Conservation (phyloP, 2,113 vertebrate genomes). For the Ciconia boyciana region DNA sequence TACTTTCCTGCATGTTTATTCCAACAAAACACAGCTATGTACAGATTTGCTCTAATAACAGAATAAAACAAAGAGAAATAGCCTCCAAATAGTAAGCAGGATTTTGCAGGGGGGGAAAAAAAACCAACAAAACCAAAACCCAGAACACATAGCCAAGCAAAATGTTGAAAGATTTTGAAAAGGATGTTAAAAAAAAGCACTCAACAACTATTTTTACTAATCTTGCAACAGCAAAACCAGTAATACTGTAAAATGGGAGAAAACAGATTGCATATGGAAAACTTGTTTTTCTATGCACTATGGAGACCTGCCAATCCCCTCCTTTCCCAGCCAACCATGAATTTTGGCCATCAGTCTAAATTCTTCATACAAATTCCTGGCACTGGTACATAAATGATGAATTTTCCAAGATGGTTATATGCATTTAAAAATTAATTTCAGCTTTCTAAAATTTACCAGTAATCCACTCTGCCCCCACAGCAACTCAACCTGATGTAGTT, state of each 20-base stretch:
- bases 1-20: neutral
- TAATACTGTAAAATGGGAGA: slow-evolving; percentile 15
- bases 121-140: neutral
- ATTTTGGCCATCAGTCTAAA: slow-evolving; percentile 46
- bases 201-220: neutral
- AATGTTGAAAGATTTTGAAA: neutral
- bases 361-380: slow-evolving; percentile 49
- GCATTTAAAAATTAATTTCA: neutral
- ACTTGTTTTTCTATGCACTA: slow-evolving; percentile 1
- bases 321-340: slow-evolving; percentile 47
- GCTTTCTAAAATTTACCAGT: slow-evolving; percentile 4
- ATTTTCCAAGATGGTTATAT: slow-evolving; percentile 12
- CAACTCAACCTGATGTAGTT: neutral
- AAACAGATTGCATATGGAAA: slow-evolving; percentile 54
- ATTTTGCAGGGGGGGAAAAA: neutral
- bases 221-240: neutral
- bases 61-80: neutral
- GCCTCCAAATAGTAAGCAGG: neutral
- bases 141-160: neutral
- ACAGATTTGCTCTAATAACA: neutral
- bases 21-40: neutral
- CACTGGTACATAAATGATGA: neutral
- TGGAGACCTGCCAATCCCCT: slow-evolving; percentile 46
- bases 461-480: neutral
- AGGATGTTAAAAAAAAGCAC: slow-evolving; percentile 12